Evolutionary conservation across 2,113 vertebrate genomes (phyloP).

Genomic region (Hylia prasina): DNA sequence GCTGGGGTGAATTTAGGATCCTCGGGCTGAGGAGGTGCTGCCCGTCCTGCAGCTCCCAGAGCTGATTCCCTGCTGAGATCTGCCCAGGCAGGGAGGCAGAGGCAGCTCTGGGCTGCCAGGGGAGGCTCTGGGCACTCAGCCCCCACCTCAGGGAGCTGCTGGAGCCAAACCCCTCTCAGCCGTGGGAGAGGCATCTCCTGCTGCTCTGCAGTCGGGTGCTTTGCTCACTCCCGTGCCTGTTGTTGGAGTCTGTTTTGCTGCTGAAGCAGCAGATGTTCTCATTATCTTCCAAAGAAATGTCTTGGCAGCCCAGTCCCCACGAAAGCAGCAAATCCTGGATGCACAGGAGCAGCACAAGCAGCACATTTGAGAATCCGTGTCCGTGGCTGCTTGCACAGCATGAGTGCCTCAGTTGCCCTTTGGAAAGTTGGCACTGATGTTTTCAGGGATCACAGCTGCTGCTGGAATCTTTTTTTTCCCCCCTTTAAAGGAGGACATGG

Average conservation of each 20-base stretch:
- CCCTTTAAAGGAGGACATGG: background rate
- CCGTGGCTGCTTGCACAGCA: background rate
- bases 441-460: background rate
- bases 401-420: background rate
- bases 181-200: background rate
- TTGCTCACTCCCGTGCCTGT: background rate
- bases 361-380: background rate
- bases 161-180: background rate
- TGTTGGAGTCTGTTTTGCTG: background rate
- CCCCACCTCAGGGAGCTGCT: background rate
- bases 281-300: constrained; percentile 31
- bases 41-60: background rate
- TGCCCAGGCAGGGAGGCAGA: background rate
- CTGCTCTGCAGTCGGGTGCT: background rate
- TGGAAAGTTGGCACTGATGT: background rate
- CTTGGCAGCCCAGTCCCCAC: background rate
- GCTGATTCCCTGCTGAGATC: background rate
- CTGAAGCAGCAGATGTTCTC: constrained; percentile 54
- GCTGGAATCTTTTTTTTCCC: background rate
- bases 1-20: background rate
- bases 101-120: background rate
- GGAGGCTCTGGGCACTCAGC: background rate
- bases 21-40: background rate
- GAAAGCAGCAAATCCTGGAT: constrained; percentile 2
- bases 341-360: background rate